Evolutionary conservation across 2,113 vertebrate genomes (phyloP).

Genomic region (Mastomys natalensis): DNA sequence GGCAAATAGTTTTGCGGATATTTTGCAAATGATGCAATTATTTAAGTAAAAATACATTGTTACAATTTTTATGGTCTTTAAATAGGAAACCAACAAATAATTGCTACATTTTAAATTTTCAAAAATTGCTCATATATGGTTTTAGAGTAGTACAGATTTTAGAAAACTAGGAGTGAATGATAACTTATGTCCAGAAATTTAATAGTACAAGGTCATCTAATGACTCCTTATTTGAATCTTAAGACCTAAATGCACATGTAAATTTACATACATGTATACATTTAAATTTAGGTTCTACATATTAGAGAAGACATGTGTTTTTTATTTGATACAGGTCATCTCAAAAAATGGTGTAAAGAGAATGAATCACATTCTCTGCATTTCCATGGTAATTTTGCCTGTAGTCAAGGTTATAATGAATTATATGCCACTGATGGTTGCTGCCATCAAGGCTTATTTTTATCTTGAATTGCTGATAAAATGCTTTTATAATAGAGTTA

Average conservation of each 20-base stretch:
- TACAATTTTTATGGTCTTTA: background rate
- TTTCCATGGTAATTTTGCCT: slow-evolving; percentile 25
- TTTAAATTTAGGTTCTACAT: too few species aligned
- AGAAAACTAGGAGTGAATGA: background rate
- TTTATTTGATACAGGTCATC: too few species aligned
- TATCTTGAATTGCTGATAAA: slow-evolving; percentile 10
- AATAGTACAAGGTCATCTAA: too few species aligned
- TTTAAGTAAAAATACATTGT: background rate
- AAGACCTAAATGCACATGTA: too few species aligned
- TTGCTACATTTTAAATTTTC: background rate
- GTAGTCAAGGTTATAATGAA: background rate
- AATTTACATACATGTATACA: too few species aligned
- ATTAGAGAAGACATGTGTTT: too few species aligned
- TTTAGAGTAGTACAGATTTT: background rate
- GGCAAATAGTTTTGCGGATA: background rate
- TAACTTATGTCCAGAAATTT: background rate
- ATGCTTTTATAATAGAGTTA: background rate
- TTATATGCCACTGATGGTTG: background rate
- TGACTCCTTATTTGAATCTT: too few species aligned
- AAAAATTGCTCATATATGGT: background rate
- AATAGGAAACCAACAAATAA: background rate
- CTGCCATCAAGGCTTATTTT: background rate
- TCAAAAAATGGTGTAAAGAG: background rate
- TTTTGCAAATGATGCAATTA: background rate
- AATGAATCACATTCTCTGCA: background rate